A percentile compares a stretch with the other conserved stretches of the same genome.
Evolutionary conservation across 2,113 vertebrate species (phyloP).

Genomic region (Heterotis niloticus): DNA sequence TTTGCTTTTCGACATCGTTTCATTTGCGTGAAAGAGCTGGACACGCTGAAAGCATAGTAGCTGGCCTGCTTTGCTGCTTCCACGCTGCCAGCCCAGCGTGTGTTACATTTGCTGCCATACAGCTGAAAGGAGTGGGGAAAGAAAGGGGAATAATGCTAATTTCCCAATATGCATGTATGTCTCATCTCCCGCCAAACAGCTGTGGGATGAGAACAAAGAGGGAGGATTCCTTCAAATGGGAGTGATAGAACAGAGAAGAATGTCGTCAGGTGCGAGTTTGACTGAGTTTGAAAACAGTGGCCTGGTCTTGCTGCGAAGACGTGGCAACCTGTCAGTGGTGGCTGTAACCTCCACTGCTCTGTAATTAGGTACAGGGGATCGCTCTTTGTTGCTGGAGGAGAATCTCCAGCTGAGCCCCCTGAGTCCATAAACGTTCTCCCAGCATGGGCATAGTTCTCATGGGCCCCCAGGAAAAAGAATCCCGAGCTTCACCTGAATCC

Average conservation of each 20-base stretch:
- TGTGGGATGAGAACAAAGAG: slow-evolving; percentile 17
- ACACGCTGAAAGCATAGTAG: neutral
- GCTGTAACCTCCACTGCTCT: neutral
- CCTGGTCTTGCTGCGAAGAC: slow-evolving; percentile 9
- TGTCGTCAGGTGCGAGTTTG: slow-evolving; percentile 31
- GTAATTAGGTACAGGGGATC: slow-evolving; percentile 9
- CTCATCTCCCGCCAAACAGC: slow-evolving; percentile 10
- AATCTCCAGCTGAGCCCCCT: neutral
- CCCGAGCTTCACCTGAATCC: neutral
- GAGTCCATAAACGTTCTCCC: neutral
- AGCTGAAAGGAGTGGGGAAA: neutral
- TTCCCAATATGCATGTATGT: neutral
- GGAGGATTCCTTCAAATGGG: slow-evolving; percentile 32
- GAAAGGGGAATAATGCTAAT: neutral
- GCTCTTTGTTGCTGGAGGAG: neutral
- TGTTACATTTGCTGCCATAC: neutral
- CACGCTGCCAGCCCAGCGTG: neutral
- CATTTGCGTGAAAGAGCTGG: slow-evolving; percentile 1
- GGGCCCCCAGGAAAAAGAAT: neutral
- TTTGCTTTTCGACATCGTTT: neutral
- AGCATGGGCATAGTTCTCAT: no score
- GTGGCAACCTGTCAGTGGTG: neutral
- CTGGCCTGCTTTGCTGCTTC: neutral
- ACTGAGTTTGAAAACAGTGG: slow-evolving; percentile 32
- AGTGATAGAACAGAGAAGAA: slow-evolving; percentile 18